Evolutionary conservation across 2,797 vertebrate species (phyloP).

Genomic region (Gallinago nigripennis): DNA sequence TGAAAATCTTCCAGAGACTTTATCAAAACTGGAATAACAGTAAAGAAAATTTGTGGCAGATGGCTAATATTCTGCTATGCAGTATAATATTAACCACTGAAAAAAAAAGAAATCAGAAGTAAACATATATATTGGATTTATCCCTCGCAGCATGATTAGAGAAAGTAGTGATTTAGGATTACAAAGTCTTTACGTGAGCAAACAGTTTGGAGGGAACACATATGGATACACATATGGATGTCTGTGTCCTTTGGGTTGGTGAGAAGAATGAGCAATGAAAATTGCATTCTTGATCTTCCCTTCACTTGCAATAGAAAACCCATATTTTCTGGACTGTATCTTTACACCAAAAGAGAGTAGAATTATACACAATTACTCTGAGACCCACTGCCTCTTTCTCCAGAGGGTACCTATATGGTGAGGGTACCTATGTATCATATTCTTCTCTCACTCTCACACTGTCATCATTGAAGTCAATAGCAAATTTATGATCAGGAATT

Average conservation of each 20-base stretch:
- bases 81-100: not conserved
- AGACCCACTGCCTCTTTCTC: not conserved
- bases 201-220: not conserved
- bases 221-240: not conserved
- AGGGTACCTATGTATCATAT: no score
- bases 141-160: not conserved
- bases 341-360: not conserved
- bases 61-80: not conserved
- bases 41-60: slow-evolving; percentile 8
- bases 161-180: not conserved
- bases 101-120: not conserved
- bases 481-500: not conserved
- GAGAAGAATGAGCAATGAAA: not conserved
- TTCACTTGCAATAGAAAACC: not conserved
- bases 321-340: not conserved
- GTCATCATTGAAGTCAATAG: not conserved
- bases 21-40: slow-evolving; percentile 2
- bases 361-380: not conserved
- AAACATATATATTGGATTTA: not conserved
- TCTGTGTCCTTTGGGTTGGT: not conserved
- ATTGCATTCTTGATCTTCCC: not conserved
- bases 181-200: not conserved
- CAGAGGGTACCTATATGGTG: not conserved
- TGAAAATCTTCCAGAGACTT: not conserved
- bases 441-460: not conserved